Base-by-base conservation (phyloP, 1,140 invertebrate genomes). In the Agrilus planipennis region DNA sequence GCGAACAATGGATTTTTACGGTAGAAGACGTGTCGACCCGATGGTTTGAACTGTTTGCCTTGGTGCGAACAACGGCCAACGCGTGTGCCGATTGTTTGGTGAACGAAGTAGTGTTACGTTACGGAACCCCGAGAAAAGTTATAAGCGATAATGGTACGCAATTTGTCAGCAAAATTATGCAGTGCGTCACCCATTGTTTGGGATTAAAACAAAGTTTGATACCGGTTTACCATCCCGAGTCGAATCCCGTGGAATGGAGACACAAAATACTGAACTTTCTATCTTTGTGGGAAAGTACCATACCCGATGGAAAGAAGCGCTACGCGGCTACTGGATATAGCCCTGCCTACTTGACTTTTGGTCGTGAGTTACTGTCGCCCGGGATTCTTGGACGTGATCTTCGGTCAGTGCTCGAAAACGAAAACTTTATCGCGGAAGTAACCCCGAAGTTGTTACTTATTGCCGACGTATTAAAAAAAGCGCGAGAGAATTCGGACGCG, bases 281-380 rank as follows among this genome's bases (percentile, higher is more conserved):
- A 37, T 37, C 14, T 18, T 37, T 10, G 18, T 19, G 21, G 7
- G 49, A 3, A 36, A 53, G 1, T 47, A 64, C 20, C 63, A 68
- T 34, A 17, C 23, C 2, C 31, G 39, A 2, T 70, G 63, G 63
- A 23, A 49, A 11, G 37, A 55, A 39, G 42, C 63, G 0, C 25
- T 35, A 60, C 44, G 39, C 49, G 10, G 44, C 51, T 0, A 54
- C 61, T 2, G 43, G 52, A 39, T 41, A 45, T 10, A 56, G 55
- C 9, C 60, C 63, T 6, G 58, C 29, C 5, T 31, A 6, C 15
- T 31, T 31, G 12, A 31, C 5, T 11, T 31, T 31, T 16, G 29
- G 12, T 31, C 9, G 29, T 10, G 29, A 31, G 12, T 31, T 31
- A 31, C 5, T 7, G 15, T 6, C 29, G 12, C 29, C 29, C 15